A percentile compares a stretch with the other conserved stretches of the same genome.
Evolutionary conservation across 37 sponge, comb jelly and placozoan genomes (phyloP).

Genomic region (Amphimedon queenslandica): DNA sequence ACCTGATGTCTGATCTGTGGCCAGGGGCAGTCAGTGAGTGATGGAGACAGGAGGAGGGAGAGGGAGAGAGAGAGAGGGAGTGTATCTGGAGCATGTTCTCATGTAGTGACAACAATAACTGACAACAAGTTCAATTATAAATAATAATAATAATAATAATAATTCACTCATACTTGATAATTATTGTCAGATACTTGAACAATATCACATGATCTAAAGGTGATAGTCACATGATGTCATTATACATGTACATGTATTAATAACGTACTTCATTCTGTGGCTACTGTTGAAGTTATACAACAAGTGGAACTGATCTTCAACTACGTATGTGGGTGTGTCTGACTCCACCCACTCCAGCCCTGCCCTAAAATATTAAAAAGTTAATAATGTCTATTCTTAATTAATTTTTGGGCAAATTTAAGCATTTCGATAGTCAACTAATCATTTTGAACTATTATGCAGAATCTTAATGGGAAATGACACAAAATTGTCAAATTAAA

Average conservation of each 20-base stretch:
- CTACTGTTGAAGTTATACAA: not conserved
- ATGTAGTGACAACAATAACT: slow-evolving; percentile 44
- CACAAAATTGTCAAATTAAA: too few relatives aligned
- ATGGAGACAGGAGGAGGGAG: slow-evolving; percentile 4
- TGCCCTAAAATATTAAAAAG: not conserved
- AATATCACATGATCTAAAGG: not conserved
- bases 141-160: too few relatives aligned
- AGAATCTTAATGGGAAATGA: too few relatives aligned
- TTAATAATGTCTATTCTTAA: too few relatives aligned
- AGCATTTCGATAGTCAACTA: too few relatives aligned
- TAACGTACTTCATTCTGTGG: not conserved
- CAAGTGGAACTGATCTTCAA: slow-evolving; percentile 12
- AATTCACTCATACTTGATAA: too few relatives aligned
- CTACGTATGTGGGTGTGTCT: not conserved
- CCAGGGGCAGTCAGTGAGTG: slow-evolving; percentile 33
- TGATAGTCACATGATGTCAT: not conserved
- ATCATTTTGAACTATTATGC: too few relatives aligned
- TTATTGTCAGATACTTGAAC: not conserved
- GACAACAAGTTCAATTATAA: too few relatives aligned
- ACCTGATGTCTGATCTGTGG: slow-evolving; percentile 65
- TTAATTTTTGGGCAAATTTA: too few relatives aligned
- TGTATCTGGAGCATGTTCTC: slow-evolving; percentile 46
- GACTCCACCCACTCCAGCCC: not conserved
- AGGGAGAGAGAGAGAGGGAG: slow-evolving; percentile 5
- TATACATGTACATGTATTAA: not conserved